These are phyloP conservation scores for Peromyscus melanophrys DNA, from an alignment of 2,797 vertebrate genomes.

Conservation along the genomic window DNA sequence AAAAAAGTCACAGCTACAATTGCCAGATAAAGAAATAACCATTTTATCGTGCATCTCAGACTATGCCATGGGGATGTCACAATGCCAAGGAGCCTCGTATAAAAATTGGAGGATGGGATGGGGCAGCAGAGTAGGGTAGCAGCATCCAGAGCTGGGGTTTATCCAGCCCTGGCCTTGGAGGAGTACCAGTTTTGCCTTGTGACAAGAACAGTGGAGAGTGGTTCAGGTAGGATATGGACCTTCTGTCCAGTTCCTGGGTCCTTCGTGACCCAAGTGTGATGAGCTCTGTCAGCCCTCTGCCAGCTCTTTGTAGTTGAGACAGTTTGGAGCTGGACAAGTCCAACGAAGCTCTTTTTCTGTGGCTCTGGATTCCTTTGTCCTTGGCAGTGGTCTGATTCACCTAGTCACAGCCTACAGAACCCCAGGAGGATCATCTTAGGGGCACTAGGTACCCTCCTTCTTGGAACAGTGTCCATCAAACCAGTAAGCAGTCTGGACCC, in stretches of 20 bases:
- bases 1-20: conserved; percentile 70
- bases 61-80: conserved; percentile 74
- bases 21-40: conserved; percentile 77
- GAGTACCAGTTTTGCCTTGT: conserved; percentile 33
- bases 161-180: conserved; percentile 40
- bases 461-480: background rate
- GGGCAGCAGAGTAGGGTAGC: conserved; percentile 66
- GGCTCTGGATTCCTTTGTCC: conserved; percentile 49
- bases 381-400: conserved; percentile 31
- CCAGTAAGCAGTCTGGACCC: background rate
- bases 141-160: conserved; percentile 72
- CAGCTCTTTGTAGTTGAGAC: background rate
- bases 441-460: background rate
- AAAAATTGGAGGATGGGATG: conserved; percentile 35
- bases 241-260: background rate
- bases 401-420: background rate
- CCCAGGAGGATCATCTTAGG: background rate
- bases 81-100: conserved; percentile 72
- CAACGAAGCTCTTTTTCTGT: background rate
- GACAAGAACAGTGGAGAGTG: background rate
- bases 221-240: background rate
- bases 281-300: background rate
- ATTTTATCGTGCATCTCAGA: conserved; percentile 77
- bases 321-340: background rate
- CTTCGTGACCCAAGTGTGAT: background rate